Percentiles rank a stretch among this genome's conserved stretches.
phyloP scores from a whole-genome alignment of 2,797 vertebrate species.

The Argyrosomus regius region DNA sequence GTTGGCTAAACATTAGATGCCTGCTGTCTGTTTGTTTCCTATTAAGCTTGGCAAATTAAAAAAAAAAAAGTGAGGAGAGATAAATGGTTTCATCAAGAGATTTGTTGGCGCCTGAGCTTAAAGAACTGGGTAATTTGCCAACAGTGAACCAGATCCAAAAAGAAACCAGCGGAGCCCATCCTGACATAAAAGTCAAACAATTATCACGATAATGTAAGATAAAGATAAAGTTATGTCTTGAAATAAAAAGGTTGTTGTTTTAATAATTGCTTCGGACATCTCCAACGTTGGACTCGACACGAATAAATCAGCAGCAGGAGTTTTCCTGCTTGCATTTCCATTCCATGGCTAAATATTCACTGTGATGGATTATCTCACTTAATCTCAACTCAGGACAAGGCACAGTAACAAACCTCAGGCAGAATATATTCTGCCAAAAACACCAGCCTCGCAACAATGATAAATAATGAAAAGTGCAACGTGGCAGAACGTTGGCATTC shows the following conservation, averaged over 20 bases:
- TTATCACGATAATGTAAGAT: neutral
- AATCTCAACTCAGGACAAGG: conserved; percentile 5
- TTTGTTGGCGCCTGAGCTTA: neutral
- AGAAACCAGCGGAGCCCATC: neutral
- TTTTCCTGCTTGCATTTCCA: neutral
- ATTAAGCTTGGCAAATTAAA: neutral
- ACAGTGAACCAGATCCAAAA: neutral
- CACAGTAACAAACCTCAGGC: conserved; percentile 24
- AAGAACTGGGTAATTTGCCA: neutral
- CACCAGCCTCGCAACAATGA: conserved; percentile 11
- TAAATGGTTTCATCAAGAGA: neutral
- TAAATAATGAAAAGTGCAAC: conserved; percentile 7
- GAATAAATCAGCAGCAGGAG: neutral
- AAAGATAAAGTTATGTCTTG: neutral
- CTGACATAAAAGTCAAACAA: conserved; percentile 1
- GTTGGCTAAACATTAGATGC: neutral
- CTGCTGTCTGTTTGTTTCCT: neutral
- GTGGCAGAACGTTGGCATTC: conserved; percentile 17
- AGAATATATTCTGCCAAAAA: conserved; percentile 29
- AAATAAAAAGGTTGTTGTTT: neutral
- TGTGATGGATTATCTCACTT: conserved; percentile 4
- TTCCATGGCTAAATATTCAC: conserved; percentile 14
- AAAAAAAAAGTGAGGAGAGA: neutral
- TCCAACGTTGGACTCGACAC: neutral
- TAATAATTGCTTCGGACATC: neutral